phyloP scores from a whole-genome alignment of 2,888 invertebrate species.

The Alcis repandata region DNA sequence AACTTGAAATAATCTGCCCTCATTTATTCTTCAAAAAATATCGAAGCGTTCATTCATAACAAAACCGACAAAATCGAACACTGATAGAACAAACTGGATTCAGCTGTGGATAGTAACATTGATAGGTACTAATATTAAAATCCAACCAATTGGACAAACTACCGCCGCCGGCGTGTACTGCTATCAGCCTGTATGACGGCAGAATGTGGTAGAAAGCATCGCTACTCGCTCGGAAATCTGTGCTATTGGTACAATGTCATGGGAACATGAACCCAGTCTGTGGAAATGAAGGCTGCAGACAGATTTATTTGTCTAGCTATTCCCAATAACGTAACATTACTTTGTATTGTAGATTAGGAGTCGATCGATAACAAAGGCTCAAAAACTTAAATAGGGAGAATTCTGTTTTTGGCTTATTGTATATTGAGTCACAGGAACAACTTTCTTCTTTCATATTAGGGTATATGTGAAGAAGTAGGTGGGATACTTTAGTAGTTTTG shows the following conservation, averaged over 20 bases:
- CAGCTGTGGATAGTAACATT: conserved; percentile 23
- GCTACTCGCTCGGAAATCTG: conserved; percentile 37
- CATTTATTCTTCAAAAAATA: conserved; percentile 1
- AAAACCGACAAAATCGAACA: conserved; percentile 15
- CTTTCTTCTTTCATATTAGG: too few relatives aligned
- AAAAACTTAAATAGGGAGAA: too few relatives aligned
- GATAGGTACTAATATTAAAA: not conserved
- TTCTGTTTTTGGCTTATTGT: too few relatives aligned
- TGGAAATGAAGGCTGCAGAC: conserved; percentile 2
- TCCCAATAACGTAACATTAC: not conserved
- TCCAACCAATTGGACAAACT: conserved; percentile 8
- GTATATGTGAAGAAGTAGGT: too few relatives aligned
- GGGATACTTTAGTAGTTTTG: too few relatives aligned
- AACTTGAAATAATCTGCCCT: not conserved
- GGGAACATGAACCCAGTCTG: conserved; percentile 36
- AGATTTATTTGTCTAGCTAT: not conserved
- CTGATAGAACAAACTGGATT: too few relatives aligned
- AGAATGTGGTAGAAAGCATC: conserved; percentile 43
- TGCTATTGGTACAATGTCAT: conserved; percentile 45
- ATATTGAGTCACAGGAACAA: too few relatives aligned
- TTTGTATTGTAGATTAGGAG: too few relatives aligned
- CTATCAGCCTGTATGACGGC: conserved; percentile 19
- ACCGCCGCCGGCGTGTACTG: not conserved
- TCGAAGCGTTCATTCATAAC: conserved; percentile 18
- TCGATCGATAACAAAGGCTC: too few relatives aligned